A percentile compares a stretch with the other conserved stretches of the same genome.
Evolutionary conservation across 2,888 invertebrate species (phyloP).

Genomic region (Drosophila setosimentum): DNA sequence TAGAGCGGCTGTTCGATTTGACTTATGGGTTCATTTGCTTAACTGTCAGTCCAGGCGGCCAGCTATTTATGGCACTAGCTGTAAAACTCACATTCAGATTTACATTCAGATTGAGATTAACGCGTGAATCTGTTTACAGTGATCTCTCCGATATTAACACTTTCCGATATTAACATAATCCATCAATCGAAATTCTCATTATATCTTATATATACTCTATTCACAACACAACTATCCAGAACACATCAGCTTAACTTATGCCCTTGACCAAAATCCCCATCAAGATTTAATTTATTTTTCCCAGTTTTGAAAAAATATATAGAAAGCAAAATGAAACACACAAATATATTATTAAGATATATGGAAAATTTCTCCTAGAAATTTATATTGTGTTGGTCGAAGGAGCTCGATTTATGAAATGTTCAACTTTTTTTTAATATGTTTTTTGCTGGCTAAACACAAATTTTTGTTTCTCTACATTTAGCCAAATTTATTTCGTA

Average conservation of each 20-base stretch:
- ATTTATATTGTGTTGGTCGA: not conserved
- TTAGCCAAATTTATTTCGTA: not conserved
- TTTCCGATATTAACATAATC: too few relatives aligned
- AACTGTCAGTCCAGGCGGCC: conserved; percentile 53
- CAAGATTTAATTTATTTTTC: not conserved
- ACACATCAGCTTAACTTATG: not conserved
- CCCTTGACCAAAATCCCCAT: not conserved
- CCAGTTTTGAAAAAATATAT: not conserved
- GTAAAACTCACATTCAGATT: not conserved
- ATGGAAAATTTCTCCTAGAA: not conserved
- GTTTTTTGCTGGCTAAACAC: not conserved
- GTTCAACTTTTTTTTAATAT: not conserved
- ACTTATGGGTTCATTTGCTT: conserved; percentile 84
- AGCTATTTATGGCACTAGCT: conserved; percentile 62
- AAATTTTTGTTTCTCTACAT: not conserved
- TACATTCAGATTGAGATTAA: not conserved
- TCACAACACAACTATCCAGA: not conserved
- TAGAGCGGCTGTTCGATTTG: conserved; percentile 77
- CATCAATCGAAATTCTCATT: not conserved
- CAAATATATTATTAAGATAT: not conserved
- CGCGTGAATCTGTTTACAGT: conserved; percentile 24
- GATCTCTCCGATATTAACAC: not conserved
- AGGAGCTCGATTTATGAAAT: not conserved
- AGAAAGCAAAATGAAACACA: not conserved
- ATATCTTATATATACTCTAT: not conserved